A percentile compares a stretch with the other conserved stretches of the same genome.
Evolutionary conservation across 2,113 vertebrate genomes (phyloP).

Genomic region (Sclerurus mexicanus): DNA sequence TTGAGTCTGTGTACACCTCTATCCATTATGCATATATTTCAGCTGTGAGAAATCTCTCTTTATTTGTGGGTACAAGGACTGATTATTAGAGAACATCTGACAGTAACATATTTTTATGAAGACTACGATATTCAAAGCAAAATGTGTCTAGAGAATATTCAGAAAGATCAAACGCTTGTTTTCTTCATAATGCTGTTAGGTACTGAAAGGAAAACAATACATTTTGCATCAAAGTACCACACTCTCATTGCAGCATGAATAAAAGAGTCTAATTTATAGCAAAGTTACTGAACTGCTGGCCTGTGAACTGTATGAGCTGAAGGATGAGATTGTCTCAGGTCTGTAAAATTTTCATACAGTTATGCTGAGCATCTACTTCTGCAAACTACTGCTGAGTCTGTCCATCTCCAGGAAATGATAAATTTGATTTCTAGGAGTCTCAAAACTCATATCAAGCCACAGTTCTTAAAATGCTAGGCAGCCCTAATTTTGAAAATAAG

Average conservation of each 20-base stretch:
- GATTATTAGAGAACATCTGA: background rate
- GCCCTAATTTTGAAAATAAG: background rate
- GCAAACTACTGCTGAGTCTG: background rate
- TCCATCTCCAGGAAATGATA: background rate
- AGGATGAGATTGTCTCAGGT: background rate
- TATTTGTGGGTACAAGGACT: background rate
- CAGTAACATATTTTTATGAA: background rate
- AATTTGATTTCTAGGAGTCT: background rate
- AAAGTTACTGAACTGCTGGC: background rate
- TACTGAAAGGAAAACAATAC: background rate
- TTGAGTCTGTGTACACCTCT: background rate
- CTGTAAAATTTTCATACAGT: background rate
- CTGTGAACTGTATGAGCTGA: background rate
- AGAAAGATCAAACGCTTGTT: constrained; percentile 31
- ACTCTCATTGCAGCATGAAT: background rate
- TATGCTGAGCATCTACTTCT: background rate
- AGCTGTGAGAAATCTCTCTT: background rate
- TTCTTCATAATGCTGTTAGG: background rate
- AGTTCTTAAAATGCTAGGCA: background rate
- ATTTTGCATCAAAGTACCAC: background rate
- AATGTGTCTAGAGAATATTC: background rate
- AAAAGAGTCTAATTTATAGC: background rate
- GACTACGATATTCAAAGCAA: background rate
- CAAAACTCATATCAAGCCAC: background rate
- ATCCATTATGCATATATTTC: background rate